Conservation (phyloP, 2,113 vertebrate species). For the Petromus typicus region DNA sequence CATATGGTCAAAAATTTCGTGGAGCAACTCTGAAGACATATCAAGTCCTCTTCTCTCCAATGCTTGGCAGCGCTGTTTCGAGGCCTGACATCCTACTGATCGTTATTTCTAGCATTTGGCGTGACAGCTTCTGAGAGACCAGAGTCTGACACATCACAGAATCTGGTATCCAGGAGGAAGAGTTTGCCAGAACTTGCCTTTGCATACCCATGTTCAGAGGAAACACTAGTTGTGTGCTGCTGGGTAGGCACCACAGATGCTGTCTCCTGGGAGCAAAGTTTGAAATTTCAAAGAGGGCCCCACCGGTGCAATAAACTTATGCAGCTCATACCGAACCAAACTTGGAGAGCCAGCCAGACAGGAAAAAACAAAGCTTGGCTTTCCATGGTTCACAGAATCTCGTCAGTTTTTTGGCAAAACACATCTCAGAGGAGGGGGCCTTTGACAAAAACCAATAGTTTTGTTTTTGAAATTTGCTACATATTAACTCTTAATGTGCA, state of each 20-base stretch:
- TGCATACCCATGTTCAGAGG: background rate
- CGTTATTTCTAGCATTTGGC: background rate
- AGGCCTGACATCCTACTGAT: background rate
- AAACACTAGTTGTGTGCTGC: background rate
- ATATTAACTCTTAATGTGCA: background rate
- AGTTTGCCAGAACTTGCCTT: background rate
- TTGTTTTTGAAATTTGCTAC: background rate
- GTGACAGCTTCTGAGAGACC: background rate
- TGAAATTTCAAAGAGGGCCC: background rate
- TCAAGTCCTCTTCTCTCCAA: background rate
- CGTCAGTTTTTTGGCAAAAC: background rate
- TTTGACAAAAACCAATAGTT: background rate
- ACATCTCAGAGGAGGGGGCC: rapidly evolving
- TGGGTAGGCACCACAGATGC: background rate
- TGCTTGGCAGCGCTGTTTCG: background rate
- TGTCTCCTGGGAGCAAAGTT: background rate
- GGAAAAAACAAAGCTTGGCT: background rate
- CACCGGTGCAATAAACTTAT: background rate
- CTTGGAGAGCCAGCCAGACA: background rate
- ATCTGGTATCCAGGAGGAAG: background rate
- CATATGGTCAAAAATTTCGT: background rate
- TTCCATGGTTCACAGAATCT: background rate
- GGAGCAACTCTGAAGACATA: background rate
- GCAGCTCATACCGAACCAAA: background rate
- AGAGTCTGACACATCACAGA: background rate